Conservation (phyloP, 2,113 vertebrate species). For the Pipra filicauda region DNA sequence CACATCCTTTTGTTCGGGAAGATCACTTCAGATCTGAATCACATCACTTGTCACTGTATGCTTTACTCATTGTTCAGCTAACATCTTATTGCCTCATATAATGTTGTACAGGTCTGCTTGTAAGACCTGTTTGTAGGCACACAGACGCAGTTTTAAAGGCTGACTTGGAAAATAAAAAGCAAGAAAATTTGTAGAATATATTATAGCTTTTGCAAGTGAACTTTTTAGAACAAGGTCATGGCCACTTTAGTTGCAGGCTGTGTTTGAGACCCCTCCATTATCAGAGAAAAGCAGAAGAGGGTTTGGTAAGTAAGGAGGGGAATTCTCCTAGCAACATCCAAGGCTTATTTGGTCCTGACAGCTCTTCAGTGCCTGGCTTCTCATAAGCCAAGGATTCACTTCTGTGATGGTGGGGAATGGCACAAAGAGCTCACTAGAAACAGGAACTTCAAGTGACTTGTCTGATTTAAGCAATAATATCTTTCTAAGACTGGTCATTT, state of each 20-base stretch:
- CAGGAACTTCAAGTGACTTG: neutral
- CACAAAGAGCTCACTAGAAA: neutral
- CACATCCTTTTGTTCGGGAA: neutral
- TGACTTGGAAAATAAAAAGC: neutral
- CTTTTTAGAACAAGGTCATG: neutral
- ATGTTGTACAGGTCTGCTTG: neutral
- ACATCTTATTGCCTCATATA: neutral
- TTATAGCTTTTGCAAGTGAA: neutral
- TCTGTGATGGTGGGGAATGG: neutral
- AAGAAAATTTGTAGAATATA: neutral
- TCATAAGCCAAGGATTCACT: neutral
- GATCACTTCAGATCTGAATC: neutral
- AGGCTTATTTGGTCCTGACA: neutral
- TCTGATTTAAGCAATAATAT: neutral
- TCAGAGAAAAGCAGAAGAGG: neutral
- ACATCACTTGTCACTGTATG: neutral
- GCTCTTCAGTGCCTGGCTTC: neutral
- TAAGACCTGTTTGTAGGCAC: neutral
- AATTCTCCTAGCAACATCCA: neutral
- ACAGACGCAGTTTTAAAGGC: neutral
- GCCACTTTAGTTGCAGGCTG: neutral
- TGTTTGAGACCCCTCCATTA: neutral
- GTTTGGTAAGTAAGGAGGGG: neutral
- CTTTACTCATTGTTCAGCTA: neutral
- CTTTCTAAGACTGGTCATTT: neutral